Base-by-base conservation (phyloP, 2,113 vertebrate species). In the Rhinolophus sinicus region DNA sequence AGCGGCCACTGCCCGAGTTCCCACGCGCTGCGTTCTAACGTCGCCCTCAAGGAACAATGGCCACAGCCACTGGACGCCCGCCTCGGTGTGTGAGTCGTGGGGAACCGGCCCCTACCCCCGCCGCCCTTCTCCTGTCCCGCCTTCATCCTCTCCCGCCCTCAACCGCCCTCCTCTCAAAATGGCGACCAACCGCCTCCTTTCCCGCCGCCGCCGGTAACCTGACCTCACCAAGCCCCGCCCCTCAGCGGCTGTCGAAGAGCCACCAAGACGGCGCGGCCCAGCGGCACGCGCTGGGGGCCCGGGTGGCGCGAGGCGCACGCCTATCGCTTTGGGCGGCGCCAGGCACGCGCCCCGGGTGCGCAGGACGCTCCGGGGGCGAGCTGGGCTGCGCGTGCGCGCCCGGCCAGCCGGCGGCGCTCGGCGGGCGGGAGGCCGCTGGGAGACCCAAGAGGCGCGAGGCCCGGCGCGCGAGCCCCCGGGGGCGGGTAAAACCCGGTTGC, bases 401-500 rank as follows among this genome's bases (percentile, higher is more conserved):
- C 19, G 38, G 89, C 22, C 5, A 16, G 78, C 62, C 10, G 69
- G 84, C 21, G 19, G 52, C 47, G 38, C 54, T 35, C 24, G 56
- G 64, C 21, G 62, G 60, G 87, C 88, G 1, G 88, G 83, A 64
- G 94, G 86, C 83, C 47, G 97, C 96, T 90, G 80, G 95, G 93
- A 88, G 80, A 88, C 76, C 93, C 85, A n/a, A 86, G 75, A 93
- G 93, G 93, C 83, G n/a, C 88, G 86, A 96, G 94, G 92, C 89
- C 82, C 56, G 80, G 95, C 97, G 94, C 94, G 96, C 94, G 94
- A 97, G 96, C 95, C 96, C 97, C 97, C 94, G 88, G 97, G 95
- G 93, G 94, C 97, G 97, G 97, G 97, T 98, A 98, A 97, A 98
- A 98, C 97, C 97, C 96, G 96, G 97, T 97, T 98, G 96, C 96